phyloP scores from a whole-genome alignment of 2,113 vertebrate species.

The Blennius ocellaris region DNA sequence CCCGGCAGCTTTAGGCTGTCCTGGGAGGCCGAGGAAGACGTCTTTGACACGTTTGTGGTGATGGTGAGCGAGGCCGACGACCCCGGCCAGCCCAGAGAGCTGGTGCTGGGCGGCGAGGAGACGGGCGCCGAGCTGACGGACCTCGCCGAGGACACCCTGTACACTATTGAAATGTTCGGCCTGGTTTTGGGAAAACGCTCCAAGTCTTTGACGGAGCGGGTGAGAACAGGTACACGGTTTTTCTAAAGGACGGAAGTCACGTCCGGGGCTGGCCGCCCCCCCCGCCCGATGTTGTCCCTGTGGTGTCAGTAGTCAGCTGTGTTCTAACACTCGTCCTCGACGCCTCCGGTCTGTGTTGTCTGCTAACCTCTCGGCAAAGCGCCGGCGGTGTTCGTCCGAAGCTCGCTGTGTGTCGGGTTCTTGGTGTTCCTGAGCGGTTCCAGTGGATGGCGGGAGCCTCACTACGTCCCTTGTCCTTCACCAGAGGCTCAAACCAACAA shows the following conservation, averaged over 20 bases:
- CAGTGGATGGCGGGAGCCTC: neutral
- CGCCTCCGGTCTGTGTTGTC: slow-evolving; percentile 22
- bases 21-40: slow-evolving; percentile 91
- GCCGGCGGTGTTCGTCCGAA: neutral
- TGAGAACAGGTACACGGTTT: slow-evolving; percentile 92
- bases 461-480: too few species aligned
- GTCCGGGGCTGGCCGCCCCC: too few species aligned
- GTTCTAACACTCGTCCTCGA: slow-evolving; percentile 24
- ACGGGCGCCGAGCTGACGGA: slow-evolving; percentile 84
- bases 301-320: neutral
- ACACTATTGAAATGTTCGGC: slow-evolving; percentile 91
- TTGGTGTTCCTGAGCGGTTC: slow-evolving; percentile 41
- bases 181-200: slow-evolving; percentile 87
- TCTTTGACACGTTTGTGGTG: slow-evolving; percentile 93
- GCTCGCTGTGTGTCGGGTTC: slow-evolving; percentile 17
- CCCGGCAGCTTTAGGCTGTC: slow-evolving; percentile 88
- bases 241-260: neutral
- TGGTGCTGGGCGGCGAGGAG: slow-evolving; percentile 86
- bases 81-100: slow-evolving; percentile 84
- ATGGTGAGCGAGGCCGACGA: slow-evolving; percentile 86
- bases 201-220: slow-evolving; percentile 85
- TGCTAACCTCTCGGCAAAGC: slow-evolving; percentile 40
- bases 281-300: neutral
- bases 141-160: slow-evolving; percentile 90
- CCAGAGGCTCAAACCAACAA: too few species aligned